Base-by-base conservation (phyloP, 2,888 invertebrate species). In the Nemurella pictetii region DNA sequence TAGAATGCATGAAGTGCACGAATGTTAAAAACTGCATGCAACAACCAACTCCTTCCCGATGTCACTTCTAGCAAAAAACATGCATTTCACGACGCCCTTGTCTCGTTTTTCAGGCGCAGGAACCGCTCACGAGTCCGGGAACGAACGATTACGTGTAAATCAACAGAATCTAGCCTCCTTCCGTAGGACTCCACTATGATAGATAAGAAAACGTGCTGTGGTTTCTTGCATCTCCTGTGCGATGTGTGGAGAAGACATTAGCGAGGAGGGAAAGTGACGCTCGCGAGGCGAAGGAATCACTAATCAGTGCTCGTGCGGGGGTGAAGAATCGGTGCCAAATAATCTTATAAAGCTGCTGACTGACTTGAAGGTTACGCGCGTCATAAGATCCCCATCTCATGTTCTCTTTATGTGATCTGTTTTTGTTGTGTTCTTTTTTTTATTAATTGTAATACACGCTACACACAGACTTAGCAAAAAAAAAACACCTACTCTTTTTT, bases 91-190 rank as follows among this genome's bases (percentile, higher is more conserved):
- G n/a, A n/a, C n/a, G n/a, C n/a, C n/a, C n/a, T n/a, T n/a, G n/a
- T 55, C 15, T 90, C 89, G 88, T 89, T 90, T 94, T 93, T 20
- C 93, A 96, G 96, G 95, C 95, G 89, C 94, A 95, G 92, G 95
- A 95, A 92, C 96, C 96, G 87, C 93, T 96, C 90, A 96, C 94
- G 89, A 94, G 94, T 90, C 94, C 94, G 89, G 95, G 95, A 90
- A 94, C 94, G 90, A 95, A 95, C 91, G 95, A 95, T 89, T 95
- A 94, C 92, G 95, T 96, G 92, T 96, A 92, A 91, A 9, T 81
- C 35, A 20, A 32, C 25, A 81, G 80, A 81, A 81, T 30, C 80
- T 81, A 81, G 75, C 75, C 75, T 75, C 26, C 2, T 27, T 75
- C n/a, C n/a, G 75, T 75, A 75, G 75, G 75, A 27, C 75, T 75